Percentiles rank a stretch among this genome's conserved stretches.
These are phyloP conservation scores for Ypsolopha sequella DNA, from an alignment of 2,888 invertebrate species.

Conservation along the genomic window DNA sequence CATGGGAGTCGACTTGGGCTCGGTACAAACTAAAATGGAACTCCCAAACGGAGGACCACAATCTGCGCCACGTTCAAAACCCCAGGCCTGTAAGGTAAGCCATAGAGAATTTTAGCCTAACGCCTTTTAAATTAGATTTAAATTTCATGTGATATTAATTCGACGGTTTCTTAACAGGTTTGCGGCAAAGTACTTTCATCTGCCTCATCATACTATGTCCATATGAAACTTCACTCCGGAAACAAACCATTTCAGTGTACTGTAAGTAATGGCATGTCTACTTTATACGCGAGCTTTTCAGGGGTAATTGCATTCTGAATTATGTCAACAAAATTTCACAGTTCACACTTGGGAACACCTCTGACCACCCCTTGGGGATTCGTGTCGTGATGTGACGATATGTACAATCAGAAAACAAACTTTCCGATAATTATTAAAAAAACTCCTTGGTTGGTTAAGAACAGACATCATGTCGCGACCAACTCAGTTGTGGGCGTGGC, in stretches of 20 bases:
- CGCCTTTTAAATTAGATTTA: neutral
- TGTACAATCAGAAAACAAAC: no score
- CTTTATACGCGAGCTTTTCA: no score
- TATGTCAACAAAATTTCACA: no score
- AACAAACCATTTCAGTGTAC: conserved; percentile 85
- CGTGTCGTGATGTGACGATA: no score
- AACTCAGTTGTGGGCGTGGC: no score
- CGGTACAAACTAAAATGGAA: conserved; percentile 65
- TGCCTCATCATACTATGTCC: conserved; percentile 84
- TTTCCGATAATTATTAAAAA: no score
- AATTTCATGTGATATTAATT: neutral
- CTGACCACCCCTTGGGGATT: no score
- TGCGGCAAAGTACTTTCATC: conserved; percentile 84
- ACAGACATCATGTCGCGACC: no score
- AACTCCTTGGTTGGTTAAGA: no score
- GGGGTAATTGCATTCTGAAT: no score
- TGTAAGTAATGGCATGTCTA: conserved; percentile 34
- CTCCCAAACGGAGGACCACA: conserved; percentile 43
- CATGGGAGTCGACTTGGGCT: conserved; percentile 61
- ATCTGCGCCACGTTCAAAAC: conserved; percentile 71
- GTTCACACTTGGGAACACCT: no score
- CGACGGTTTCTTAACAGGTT: conserved; percentile 43
- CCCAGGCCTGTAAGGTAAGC: conserved; percentile 78
- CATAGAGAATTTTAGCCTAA: no score
- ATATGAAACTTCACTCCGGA: conserved; percentile 85